Evolutionary conservation across 2,888 invertebrate species (phyloP).

Genomic region (Drymonia ruficornis): DNA sequence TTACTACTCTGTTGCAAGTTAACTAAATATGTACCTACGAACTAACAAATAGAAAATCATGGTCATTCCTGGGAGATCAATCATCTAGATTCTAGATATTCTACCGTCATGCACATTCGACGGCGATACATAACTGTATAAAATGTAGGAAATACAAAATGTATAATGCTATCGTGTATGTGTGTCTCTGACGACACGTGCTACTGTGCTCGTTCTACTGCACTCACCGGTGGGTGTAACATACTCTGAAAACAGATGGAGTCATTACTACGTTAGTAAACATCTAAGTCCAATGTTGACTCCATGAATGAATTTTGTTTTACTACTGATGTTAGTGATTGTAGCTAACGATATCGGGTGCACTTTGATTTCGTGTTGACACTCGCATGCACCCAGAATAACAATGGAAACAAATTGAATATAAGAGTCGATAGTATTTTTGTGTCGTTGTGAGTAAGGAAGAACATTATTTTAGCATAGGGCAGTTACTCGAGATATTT

Average conservation of each 20-base stretch:
- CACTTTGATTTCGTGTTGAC: constrained; percentile 27
- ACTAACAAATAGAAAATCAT: not conserved
- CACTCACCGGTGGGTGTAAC: constrained; percentile 84
- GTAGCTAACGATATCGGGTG: constrained; percentile 35
- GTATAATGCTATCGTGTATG: constrained; percentile 5
- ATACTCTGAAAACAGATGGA: constrained; percentile 85
- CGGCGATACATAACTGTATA: not conserved
- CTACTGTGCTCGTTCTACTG: constrained; percentile 71
- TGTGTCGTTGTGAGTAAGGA: constrained; percentile 1
- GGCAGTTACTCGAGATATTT: constrained; percentile 8
- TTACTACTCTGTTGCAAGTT: no score
- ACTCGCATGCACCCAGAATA: constrained; percentile 42
- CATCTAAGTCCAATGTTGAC: constrained; percentile 75
- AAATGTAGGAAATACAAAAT: not conserved
- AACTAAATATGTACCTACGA: not conserved
- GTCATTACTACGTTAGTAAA: constrained; percentile 76
- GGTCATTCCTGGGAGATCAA: not conserved
- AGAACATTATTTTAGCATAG: constrained; percentile 5
- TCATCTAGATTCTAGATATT: not conserved
- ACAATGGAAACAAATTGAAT: constrained; percentile 16
- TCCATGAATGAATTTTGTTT: constrained; percentile 73
- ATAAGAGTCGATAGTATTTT: constrained; percentile 7
- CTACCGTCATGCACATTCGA: constrained; percentile 17
- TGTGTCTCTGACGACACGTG: constrained; percentile 26
- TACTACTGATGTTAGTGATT: constrained; percentile 34